These are phyloP conservation scores for Mechanitis messenoides DNA, from an alignment of 2,888 invertebrate genomes.

Conservation along the genomic window DNA sequence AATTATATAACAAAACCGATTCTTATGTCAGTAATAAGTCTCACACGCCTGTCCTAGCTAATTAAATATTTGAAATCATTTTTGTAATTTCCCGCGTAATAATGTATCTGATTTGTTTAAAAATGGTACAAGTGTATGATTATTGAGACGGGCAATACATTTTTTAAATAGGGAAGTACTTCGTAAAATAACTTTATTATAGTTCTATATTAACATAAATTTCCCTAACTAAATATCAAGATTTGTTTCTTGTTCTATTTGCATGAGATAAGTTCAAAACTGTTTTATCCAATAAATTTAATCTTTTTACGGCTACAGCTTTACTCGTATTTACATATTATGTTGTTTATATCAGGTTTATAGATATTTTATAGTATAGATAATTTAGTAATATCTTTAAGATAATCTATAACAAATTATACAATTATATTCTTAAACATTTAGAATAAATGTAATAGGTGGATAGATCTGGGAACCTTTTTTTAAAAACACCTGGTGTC, in stretches of 20 bases:
- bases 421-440: no score
- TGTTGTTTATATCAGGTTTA: conserved; percentile 1
- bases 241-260: conserved; percentile 3
- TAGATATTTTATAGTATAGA: conserved; percentile 1
- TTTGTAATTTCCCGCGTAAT: conserved; percentile 11
- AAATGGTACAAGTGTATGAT: conserved; percentile 6
- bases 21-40: conserved; percentile 49
- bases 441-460: no score
- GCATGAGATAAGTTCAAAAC: conserved; percentile 2
- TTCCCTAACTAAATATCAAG: conserved; percentile 5
- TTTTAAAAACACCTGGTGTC: no score
- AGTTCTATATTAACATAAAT: conserved; percentile 2
- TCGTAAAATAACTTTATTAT: conserved; percentile 17
- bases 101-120: conserved; percentile 21
- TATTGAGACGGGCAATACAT: conserved; percentile 1
- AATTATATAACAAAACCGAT: conserved; percentile 55
- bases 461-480: no score
- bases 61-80: conserved; percentile 22
- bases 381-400: background rate
- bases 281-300: conserved; percentile 3
- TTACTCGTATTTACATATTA: conserved; percentile 4
- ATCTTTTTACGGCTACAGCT: conserved; percentile 6
- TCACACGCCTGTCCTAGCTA: conserved; percentile 34
- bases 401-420: background rate
- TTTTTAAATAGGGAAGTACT: conserved; percentile 14